phyloP scores from a whole-genome alignment of 2,113 vertebrate genomes.

The Sterrhoptilus dennistouni region DNA sequence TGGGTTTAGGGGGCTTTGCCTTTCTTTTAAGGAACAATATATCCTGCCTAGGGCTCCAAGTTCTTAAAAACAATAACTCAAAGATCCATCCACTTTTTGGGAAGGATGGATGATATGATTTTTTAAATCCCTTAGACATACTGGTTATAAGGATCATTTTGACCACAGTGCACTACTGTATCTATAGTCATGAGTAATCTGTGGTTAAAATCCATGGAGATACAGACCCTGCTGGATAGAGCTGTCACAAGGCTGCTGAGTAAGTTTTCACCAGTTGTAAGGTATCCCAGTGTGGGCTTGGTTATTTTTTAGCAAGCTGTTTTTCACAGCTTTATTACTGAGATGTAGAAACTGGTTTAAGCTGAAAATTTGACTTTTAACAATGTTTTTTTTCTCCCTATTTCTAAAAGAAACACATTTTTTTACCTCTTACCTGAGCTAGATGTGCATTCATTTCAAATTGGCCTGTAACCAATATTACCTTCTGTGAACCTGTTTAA shows the following conservation, averaged over 20 bases:
- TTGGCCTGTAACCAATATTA: not conserved
- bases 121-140: not conserved
- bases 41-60: not conserved
- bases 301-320: not conserved
- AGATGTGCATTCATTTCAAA: not conserved
- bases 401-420: not conserved
- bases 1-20: slow-evolving; percentile 6
- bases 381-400: not conserved
- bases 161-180: not conserved
- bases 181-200: not conserved
- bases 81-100: not conserved
- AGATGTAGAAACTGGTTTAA: not conserved
- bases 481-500: not conserved
- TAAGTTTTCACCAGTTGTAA: not conserved
- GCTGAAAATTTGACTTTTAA: not conserved
- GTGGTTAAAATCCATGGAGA: not conserved
- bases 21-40: slow-evolving; percentile 13
- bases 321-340: not conserved
- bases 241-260: not conserved
- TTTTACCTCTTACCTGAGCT: not conserved
- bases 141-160: not conserved
- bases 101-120: not conserved
- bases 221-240: not conserved
- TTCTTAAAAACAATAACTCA: not conserved
- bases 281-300: not conserved